Percentiles rank a stretch among this genome's conserved stretches.
Conservation (phyloP, 2,888 invertebrate genomes). For the Apodemia zela region DNA sequence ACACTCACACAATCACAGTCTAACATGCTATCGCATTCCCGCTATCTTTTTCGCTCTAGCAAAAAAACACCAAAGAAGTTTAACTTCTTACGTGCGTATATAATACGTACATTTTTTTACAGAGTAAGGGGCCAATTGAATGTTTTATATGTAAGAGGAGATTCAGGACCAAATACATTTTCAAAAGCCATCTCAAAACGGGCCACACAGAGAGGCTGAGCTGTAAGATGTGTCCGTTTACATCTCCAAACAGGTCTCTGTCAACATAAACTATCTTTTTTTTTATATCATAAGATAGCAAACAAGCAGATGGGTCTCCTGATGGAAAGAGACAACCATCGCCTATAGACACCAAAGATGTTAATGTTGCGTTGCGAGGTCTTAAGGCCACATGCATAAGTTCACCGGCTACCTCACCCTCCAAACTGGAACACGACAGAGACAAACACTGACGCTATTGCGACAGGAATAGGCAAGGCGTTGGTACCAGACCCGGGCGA, state of each 20-base stretch:
- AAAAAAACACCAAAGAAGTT: not conserved
- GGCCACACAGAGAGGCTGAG: slow-evolving; percentile 65
- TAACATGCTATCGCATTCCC: no score
- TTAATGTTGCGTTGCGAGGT: no score
- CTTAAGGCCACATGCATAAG: no score
- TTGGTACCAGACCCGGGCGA: no score
- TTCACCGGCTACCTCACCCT: no score
- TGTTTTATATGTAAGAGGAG: slow-evolving; percentile 68
- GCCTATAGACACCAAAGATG: no score
- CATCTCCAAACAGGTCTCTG: slow-evolving; percentile 56
- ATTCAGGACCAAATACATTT: slow-evolving; percentile 53
- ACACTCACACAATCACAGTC: no score
- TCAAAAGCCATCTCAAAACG: slow-evolving; percentile 62
- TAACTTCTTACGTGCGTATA: not conserved
- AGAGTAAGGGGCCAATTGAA: slow-evolving; percentile 63
- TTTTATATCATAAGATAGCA: not conserved
- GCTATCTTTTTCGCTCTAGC: not conserved
- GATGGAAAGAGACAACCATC: no score
- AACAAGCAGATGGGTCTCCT: no score
- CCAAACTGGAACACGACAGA: no score
- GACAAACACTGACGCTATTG: no score
- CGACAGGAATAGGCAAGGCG: no score
- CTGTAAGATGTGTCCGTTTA: slow-evolving; percentile 64
- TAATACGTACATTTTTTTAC: slow-evolving; percentile 25
- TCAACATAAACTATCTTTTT: not conserved